Conservation (phyloP, 53 echinoderm and acorn worm species). For the Arbacia lixula region DNA sequence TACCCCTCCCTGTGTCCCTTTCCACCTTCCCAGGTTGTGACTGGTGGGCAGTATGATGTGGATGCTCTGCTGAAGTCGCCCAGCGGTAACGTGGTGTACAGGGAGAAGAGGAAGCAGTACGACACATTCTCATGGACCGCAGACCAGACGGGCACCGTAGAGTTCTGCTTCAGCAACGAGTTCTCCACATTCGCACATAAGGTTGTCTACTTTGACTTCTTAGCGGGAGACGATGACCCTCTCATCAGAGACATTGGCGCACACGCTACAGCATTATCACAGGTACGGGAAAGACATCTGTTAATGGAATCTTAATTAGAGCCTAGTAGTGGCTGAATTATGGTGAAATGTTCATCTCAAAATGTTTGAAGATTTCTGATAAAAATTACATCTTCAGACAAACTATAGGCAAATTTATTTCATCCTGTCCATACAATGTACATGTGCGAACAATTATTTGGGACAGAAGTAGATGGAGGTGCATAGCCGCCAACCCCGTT, state of each 20-base stretch:
- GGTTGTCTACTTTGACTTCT: slow-evolving; percentile 97
- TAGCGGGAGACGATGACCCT: slow-evolving; percentile 87
- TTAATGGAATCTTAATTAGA: too few species aligned
- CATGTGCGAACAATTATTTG: too few species aligned
- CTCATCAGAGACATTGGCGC: slow-evolving; percentile 80
- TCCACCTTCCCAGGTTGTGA: slow-evolving; percentile 72
- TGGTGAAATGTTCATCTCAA: too few species aligned
- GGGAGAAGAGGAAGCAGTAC: slow-evolving; percentile 93
- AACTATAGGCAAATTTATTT: too few species aligned
- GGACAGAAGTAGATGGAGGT: too few species aligned
- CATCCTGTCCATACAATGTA: too few species aligned
- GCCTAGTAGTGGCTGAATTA: too few species aligned
- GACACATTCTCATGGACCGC: slow-evolving; percentile 89
- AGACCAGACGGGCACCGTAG: slow-evolving; percentile 69
- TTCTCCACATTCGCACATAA: slow-evolving; percentile 98
- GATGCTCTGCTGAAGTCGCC: slow-evolving; percentile 79
- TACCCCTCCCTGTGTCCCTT: background rate
- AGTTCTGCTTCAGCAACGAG: slow-evolving; percentile 99
- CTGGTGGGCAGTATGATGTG: slow-evolving; percentile 96
- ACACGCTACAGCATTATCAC: slow-evolving; percentile 92
- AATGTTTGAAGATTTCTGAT: too few species aligned
- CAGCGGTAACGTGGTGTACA: slow-evolving; percentile 81
- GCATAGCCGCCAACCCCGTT: too few species aligned
- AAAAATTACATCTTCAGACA: too few species aligned
- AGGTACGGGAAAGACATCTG: slow-evolving; percentile 63